Base-by-base conservation (phyloP, 1,140 invertebrate species). In the Pseudomyrmex flavicornis region DNA sequence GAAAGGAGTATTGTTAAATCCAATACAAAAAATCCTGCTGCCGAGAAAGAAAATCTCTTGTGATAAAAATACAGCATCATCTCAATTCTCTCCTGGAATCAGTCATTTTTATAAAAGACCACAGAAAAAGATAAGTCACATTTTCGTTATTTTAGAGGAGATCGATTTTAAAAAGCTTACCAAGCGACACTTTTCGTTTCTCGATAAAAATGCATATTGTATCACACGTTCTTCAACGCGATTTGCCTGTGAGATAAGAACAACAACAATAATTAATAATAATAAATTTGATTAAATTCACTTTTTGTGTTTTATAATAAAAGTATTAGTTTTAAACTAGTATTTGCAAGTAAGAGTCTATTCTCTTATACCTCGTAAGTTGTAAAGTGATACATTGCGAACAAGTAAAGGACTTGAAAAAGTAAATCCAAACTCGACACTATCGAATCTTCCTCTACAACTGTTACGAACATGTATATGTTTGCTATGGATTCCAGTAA, bases 51-150 rank as follows among this genome's bases (percentile, higher is more conserved):
- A 56, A 56, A 77, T 68, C 62, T 77, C 1, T 17, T 56, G 22
- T 77, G 75, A 77, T 77, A 77, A 56, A 77, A 77, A 46, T 77
- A 77, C 35, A 77, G 12, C 75, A 77, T 68, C 50, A 68, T 77
- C 1, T 77, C 75, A 2, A 48, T 56, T 68, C 56, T 68, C 0
- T 77, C 75, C 75, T 77, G 35, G 46, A 68, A 77, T 2, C 7
- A 56, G 12, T 58, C 12, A 22, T 15, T 22, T 46, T 68, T 46
- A 0, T 68, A 46, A 68, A 68, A 26, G 26, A 26, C 2, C 26
- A 26, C 26, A 26, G 26, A 0, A 26, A 3, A 26, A 26, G 26
- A 26, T 26, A 26, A 26, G 26, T 26, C 26, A 26, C 26, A 26
- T 26, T 26, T 26, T 26, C 2, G 26, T 26, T 26, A 26, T 26